phyloP scores from a whole-genome alignment of 2,113 vertebrate genomes.

The Addax nasomaculatus region DNA sequence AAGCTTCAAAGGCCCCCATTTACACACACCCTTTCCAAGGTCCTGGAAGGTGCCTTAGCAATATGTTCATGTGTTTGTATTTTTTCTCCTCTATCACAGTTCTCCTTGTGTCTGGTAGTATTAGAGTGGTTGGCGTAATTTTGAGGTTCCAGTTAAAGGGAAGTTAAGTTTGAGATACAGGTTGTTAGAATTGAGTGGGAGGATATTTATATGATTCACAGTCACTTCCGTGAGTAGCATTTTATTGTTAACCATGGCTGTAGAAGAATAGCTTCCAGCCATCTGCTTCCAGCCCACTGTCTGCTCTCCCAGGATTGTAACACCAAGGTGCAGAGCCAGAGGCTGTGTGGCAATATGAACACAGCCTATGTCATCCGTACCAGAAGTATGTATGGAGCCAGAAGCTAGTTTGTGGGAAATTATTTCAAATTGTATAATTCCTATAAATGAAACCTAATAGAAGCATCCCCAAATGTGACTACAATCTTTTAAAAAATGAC shows the following conservation, averaged over 20 bases:
- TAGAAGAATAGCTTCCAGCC: background rate
- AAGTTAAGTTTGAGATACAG: background rate
- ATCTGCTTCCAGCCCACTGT: background rate
- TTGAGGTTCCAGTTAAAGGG: background rate
- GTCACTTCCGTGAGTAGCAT: background rate
- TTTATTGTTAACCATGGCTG: background rate
- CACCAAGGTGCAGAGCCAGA: background rate
- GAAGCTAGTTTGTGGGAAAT: background rate
- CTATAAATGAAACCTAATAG: background rate
- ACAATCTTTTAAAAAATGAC: background rate
- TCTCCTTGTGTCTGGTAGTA: background rate
- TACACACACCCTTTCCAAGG: background rate
- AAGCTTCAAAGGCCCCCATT: background rate
- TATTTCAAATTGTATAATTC: background rate
- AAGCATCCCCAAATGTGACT: background rate
- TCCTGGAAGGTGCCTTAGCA: background rate
- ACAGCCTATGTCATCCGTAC: background rate
- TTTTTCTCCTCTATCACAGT: background rate
- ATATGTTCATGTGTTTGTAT: background rate
- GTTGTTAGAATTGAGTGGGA: background rate
- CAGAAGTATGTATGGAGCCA: background rate
- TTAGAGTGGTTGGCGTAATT: background rate
- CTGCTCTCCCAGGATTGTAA: background rate
- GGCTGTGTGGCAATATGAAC: background rate
- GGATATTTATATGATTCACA: background rate